Conservation (phyloP, 2,888 invertebrate genomes). For the Polydrusus tereticollis region DNA sequence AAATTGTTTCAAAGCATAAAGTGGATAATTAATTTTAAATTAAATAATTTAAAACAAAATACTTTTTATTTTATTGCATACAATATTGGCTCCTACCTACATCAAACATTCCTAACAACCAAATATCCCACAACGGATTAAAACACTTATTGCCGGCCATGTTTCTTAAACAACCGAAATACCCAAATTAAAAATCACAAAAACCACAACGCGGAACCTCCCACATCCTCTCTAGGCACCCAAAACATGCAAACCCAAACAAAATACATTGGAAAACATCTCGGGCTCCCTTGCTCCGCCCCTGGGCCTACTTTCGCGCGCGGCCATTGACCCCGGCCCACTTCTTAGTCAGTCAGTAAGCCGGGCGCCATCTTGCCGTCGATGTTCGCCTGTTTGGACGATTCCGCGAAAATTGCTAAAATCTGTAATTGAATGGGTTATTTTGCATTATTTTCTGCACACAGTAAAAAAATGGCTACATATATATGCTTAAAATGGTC, state of each 20-base stretch:
- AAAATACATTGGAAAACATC: constrained; percentile 47
- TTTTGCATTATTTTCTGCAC: not conserved
- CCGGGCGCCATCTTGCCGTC: constrained; percentile 62
- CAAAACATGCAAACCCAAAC: constrained; percentile 37
- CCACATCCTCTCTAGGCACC: constrained; percentile 25
- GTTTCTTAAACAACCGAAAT: not conserved
- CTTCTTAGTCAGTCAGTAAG: constrained; percentile 65
- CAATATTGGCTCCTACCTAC: too few species aligned
- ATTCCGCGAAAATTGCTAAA: constrained; percentile 29
- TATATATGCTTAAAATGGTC: too few species aligned
- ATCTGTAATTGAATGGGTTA: not conserved
- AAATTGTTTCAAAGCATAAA: too few species aligned
- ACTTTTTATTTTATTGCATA: too few species aligned
- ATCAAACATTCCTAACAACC: too few species aligned
- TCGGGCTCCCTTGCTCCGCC: constrained; percentile 45
- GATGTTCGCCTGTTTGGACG: constrained; percentile 45
- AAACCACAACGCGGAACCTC: constrained; percentile 22
- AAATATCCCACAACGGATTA: too few species aligned
- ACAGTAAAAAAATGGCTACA: too few species aligned
- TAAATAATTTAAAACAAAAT: too few species aligned
- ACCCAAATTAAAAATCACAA: not conserved
- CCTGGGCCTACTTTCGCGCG: constrained; percentile 61
- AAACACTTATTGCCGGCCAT: not conserved
- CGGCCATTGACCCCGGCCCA: constrained; percentile 63
- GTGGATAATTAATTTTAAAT: too few species aligned